Percentiles rank a stretch among this genome's conserved stretches.
These are phyloP conservation scores for Poeciliopsis paucimaculata DNA, from an alignment of 2,797 vertebrate genomes.

Conservation along the genomic window DNA sequence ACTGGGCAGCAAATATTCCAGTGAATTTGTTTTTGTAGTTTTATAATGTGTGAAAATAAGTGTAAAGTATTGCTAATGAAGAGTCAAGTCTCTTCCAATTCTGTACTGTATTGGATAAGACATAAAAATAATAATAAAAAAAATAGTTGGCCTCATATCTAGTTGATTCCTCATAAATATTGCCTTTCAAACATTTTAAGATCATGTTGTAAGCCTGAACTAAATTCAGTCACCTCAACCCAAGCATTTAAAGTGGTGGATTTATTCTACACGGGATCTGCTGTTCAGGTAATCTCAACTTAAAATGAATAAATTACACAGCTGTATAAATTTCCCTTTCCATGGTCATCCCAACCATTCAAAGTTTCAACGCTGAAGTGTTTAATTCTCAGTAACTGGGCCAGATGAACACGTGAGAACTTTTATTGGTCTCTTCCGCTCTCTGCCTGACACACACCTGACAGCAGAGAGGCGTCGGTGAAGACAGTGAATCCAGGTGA, in stretches of 20 bases:
- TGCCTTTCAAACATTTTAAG: background rate
- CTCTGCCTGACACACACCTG: background rate
- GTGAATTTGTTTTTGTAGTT: background rate
- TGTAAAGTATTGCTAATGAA: background rate
- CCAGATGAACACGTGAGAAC: background rate
- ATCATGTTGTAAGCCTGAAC: background rate
- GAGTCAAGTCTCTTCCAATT: background rate
- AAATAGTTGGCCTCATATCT: background rate
- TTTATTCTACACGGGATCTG: background rate
- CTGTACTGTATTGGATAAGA: background rate
- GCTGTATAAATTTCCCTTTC: background rate
- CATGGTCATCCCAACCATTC: constrained; percentile 1
- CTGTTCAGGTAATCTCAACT: background rate
- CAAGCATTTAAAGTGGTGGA: background rate
- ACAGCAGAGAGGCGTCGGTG: background rate
- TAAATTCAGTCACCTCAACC: background rate
- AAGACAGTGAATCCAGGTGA: constrained; percentile 5
- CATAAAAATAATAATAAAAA: background rate
- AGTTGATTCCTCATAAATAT: background rate
- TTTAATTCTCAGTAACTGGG: background rate
- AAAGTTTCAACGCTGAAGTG: background rate
- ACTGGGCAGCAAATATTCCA: too few relatives aligned
- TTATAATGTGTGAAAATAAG: background rate
- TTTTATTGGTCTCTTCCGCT: background rate
- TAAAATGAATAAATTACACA: background rate